These are phyloP conservation scores for Casuarius casuarius DNA, from an alignment of 2,113 vertebrate genomes.

Conservation along the genomic window DNA sequence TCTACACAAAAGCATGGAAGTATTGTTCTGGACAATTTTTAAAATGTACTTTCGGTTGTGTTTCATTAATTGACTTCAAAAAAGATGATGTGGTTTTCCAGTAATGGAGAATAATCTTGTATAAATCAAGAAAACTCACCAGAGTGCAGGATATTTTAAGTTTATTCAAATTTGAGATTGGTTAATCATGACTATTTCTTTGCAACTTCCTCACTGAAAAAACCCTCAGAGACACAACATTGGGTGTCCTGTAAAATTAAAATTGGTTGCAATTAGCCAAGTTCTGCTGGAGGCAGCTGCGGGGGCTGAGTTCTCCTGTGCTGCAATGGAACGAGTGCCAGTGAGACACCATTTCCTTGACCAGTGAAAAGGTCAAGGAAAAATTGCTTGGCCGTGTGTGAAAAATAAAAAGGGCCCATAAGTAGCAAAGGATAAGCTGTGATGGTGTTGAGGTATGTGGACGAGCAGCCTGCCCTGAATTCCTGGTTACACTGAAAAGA, in stretches of 20 bases:
- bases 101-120: not conserved
- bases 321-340: not conserved
- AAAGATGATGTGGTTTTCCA: not conserved
- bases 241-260: not conserved
- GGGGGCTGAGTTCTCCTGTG: not conserved
- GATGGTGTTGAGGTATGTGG: not conserved
- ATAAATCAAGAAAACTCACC: not conserved
- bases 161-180: not conserved
- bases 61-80: not conserved
- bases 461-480: not conserved
- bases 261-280: not conserved
- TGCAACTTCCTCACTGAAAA: not conserved
- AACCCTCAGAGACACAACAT: not conserved
- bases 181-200: not conserved
- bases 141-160: not conserved
- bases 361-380: not conserved
- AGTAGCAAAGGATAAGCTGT: not conserved
- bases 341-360: not conserved
- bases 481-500: not conserved
- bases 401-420: not conserved
- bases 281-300: not conserved
- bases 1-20: not conserved
- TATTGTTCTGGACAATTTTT: not conserved
- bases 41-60: not conserved
- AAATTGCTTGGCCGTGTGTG: not conserved